Conservation (phyloP, 1,140 invertebrate genomes). For the Diachasmimorpha longicaudata region DNA sequence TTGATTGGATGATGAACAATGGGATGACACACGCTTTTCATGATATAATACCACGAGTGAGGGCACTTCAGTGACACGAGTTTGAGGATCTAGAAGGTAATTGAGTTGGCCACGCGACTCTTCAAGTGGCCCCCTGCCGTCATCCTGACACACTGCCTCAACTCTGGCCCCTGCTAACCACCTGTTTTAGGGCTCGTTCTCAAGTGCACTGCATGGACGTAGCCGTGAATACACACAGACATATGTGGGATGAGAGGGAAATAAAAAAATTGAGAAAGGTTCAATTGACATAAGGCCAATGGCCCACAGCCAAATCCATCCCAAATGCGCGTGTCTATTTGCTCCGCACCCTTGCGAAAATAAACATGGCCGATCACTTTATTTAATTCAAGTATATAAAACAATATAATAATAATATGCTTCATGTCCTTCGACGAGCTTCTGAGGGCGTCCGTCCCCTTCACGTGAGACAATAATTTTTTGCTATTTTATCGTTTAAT, state of each 20-base stretch:
- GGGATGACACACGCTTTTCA: not conserved
- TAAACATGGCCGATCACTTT: conserved; percentile 36
- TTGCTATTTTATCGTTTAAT: not conserved
- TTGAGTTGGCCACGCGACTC: conserved; percentile 61
- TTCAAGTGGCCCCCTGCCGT: conserved; percentile 50
- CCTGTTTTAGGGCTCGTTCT: conserved; percentile 49
- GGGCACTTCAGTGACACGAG: conserved; percentile 21
- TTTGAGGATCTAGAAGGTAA: conserved; percentile 53
- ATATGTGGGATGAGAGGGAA: not conserved
- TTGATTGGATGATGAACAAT: not conserved
- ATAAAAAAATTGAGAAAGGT: conserved; percentile 26
- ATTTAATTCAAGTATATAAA: not conserved
- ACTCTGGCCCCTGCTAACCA: conserved; percentile 48
- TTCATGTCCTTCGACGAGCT: no score
- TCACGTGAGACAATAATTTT: not conserved
- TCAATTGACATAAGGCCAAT: conserved; percentile 53
- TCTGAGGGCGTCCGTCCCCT: no score
- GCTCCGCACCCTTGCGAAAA: conserved; percentile 36
- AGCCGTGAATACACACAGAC: not conserved
- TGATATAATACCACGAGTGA: not conserved
- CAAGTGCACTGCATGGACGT: not conserved
- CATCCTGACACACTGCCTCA: conserved; percentile 22
- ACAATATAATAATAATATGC: no score
- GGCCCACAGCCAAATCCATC: conserved; percentile 30
- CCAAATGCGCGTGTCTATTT: conserved; percentile 4